Evolutionary conservation across 1,140 invertebrate genomes (phyloP).

Genomic region (Acyrthosiphon pisum): DNA sequence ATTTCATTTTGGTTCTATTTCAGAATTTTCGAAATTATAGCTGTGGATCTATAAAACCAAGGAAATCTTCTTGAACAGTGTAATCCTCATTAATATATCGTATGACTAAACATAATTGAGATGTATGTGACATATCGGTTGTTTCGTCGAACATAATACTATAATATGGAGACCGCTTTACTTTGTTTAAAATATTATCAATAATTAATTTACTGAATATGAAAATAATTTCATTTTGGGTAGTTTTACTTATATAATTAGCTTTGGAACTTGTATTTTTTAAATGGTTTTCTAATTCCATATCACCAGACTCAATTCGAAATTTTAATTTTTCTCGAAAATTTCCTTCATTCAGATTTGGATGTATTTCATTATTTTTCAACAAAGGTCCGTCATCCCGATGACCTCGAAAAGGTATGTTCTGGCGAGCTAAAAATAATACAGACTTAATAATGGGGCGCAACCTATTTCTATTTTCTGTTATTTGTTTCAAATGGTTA

Average conservation of each 20-base stretch:
- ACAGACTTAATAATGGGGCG: slow-evolving; percentile 60
- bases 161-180: slow-evolving; percentile 59
- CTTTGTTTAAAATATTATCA: slow-evolving; percentile 58
- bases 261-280: slow-evolving; percentile 59
- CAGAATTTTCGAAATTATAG: too few relatives aligned
- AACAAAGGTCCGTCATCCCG: slow-evolving; percentile 60
- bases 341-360: slow-evolving; percentile 61
- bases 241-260: slow-evolving; percentile 61
- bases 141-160: slow-evolving; percentile 62
- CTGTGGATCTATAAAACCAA: too few relatives aligned
- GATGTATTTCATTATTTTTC: slow-evolving; percentile 31
- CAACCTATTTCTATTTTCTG: slow-evolving; percentile 60
- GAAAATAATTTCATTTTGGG: slow-evolving; percentile 62
- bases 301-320: slow-evolving; percentile 60
- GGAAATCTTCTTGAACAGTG: slow-evolving; percentile 60
- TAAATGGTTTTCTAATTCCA: slow-evolving; percentile 60
- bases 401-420: slow-evolving; percentile 61
- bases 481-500: slow-evolving; percentile 55
- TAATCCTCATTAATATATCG: slow-evolving; percentile 59
- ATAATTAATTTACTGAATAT: slow-evolving; percentile 60
- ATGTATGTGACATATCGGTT: slow-evolving; percentile 60
- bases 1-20: too few relatives aligned
- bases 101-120: slow-evolving; percentile 60
- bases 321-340: slow-evolving; percentile 61
- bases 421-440: slow-evolving; percentile 60